Percentiles rank a stretch among this genome's conserved stretches.
Evolutionary conservation across 2,888 invertebrate genomes (phyloP).

Genomic region (Isoperla grammatica): DNA sequence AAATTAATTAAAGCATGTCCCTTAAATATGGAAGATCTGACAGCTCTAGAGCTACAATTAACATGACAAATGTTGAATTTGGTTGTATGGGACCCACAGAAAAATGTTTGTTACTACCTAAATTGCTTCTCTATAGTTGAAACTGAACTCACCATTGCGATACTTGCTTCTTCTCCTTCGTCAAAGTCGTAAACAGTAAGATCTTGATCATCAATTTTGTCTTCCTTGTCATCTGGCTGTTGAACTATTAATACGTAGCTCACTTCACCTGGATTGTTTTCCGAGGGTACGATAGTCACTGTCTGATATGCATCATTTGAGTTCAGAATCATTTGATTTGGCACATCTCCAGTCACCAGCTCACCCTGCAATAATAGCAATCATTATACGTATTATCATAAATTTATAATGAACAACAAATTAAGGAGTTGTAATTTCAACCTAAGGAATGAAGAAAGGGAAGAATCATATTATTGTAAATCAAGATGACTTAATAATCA

Average conservation of each 20-base stretch:
- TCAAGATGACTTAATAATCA: background rate
- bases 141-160: constrained; percentile 36
- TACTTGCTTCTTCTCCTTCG: constrained; percentile 56
- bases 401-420: constrained; percentile 33
- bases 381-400: too few species aligned
- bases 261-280: constrained; percentile 68
- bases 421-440: constrained; percentile 21
- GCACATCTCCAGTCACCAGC: constrained; percentile 17
- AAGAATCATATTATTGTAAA: background rate
- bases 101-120: too few species aligned
- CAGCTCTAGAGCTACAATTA: too few species aligned
- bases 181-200: constrained; percentile 71
- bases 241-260: constrained; percentile 85
- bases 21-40: too few species aligned
- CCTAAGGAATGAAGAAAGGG: background rate
- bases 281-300: constrained; percentile 77
- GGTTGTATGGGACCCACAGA: too few species aligned
- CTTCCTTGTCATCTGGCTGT: constrained; percentile 55
- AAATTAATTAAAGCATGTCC: too few species aligned
- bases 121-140: too few species aligned
- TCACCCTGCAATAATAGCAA: constrained; percentile 38
- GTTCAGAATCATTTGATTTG: constrained; percentile 48
- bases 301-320: constrained; percentile 66
- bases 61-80: too few species aligned
- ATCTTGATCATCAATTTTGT: constrained; percentile 48